Percentiles rank a stretch among this genome's conserved stretches.
Conservation (phyloP, 2,888 invertebrate species). For the Hemithea aestivaria region DNA sequence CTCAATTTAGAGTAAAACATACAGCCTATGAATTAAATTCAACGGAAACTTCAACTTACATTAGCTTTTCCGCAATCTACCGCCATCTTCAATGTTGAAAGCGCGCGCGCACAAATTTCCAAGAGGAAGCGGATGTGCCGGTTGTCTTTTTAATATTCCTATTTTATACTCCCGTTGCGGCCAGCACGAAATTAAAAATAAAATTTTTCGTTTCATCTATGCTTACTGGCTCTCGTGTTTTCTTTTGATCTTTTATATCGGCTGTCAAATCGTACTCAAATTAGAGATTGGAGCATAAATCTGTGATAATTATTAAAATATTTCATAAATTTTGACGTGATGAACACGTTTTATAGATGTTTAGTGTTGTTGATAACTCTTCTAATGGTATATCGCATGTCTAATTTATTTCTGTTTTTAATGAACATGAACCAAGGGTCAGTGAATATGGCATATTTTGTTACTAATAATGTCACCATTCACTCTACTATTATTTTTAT, state of each 20-base stretch:
- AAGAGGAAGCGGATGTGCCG: slow-evolving; percentile 71
- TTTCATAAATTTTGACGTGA: slow-evolving; percentile 7
- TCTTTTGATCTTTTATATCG: slow-evolving; percentile 54
- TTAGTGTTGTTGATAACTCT: background rate
- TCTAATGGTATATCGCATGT: background rate
- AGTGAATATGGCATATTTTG: too few species aligned
- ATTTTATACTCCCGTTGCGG: slow-evolving; percentile 61
- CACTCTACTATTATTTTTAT: too few species aligned
- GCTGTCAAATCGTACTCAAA: slow-evolving; percentile 28
- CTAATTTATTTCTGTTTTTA: too few species aligned
- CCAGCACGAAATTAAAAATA: slow-evolving; percentile 64
- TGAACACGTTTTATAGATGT: background rate
- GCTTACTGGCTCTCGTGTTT: slow-evolving; percentile 46
- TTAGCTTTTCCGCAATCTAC: slow-evolving; percentile 41
- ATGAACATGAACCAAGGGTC: too few species aligned
- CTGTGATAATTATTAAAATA: slow-evolving; percentile 4
- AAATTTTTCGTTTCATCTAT: slow-evolving; percentile 60
- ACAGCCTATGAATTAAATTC: too few species aligned
- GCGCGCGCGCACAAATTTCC: slow-evolving; percentile 44
- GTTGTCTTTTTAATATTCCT: slow-evolving; percentile 68
- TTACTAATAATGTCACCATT: too few species aligned
- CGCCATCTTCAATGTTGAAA: slow-evolving; percentile 46
- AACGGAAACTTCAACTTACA: slow-evolving; percentile 12
- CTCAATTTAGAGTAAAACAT: too few species aligned
- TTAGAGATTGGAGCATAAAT: slow-evolving; percentile 19